phyloP scores from a whole-genome alignment of 2,113 vertebrate genomes.

The Climacteris rufus region DNA sequence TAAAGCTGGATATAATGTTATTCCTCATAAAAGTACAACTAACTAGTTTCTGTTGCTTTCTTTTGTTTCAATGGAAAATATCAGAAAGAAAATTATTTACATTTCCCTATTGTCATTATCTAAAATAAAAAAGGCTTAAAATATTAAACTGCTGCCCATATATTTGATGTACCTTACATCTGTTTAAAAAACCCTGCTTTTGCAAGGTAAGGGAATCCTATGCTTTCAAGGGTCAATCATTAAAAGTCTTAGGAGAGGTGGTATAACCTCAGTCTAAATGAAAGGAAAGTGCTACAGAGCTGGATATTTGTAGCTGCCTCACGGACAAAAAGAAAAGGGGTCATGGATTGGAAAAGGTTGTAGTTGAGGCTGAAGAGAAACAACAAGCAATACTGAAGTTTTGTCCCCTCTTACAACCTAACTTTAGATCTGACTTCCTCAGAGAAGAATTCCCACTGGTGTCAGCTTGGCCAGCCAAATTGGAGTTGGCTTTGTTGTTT shows the following conservation, averaged over 20 bases:
- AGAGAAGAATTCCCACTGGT: not conserved
- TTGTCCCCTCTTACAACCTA: not conserved
- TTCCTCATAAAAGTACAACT: not conserved
- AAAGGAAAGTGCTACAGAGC: not conserved
- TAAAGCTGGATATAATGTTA: not conserved
- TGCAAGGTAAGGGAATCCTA: not conserved
- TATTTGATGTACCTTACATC: not conserved
- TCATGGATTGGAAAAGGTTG: not conserved
- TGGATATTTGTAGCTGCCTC: not conserved
- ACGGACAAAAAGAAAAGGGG: rapidly evolving
- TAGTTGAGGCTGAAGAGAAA: not conserved
- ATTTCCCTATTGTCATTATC: not conserved
- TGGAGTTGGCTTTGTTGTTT: not conserved
- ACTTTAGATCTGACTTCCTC: not conserved
- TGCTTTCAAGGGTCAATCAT: not conserved
- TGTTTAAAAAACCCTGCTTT: not conserved
- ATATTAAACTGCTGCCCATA: not conserved
- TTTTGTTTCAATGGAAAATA: not conserved
- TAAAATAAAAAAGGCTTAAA: not conserved
- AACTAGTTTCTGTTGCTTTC: not conserved
- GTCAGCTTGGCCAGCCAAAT: not conserved
- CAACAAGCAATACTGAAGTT: not conserved
- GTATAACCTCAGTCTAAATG: not conserved
- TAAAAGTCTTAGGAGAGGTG: not conserved
- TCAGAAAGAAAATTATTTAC: not conserved